Base-by-base conservation (phyloP, 1,140 invertebrate genomes). In the Drosophila guanche region DNA sequence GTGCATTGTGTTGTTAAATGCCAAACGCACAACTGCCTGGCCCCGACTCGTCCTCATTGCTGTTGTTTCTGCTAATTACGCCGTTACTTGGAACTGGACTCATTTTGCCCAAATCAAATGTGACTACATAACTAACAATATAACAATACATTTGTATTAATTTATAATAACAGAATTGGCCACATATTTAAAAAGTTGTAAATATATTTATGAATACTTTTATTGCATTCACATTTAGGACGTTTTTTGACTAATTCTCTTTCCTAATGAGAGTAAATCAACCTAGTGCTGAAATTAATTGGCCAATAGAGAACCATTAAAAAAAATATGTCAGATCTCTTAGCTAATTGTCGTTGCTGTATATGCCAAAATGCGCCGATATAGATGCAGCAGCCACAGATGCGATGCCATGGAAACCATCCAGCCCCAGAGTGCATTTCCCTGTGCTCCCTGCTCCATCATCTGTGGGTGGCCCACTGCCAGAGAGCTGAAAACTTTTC, bases 1-100 rank as follows among this genome's bases (percentile, higher is more conserved):
- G 22, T 25, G 47, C 72, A 73, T 76, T 85, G 76, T 79, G 79
- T 84, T 65, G 76, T 54, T 85, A 79, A 85, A 79, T 76, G 79
- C 83, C 79, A 62, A 65, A 65, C 58, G 40, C 51, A 85, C 3
- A 84, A 85, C 72, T 72, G 72, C 58, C 58, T 51, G 25, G 25
- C 55, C 20, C 14, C 27, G 27, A 7, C 1, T 2, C 29, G 14
- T 22, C 5, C 40, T 29, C 48, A 40, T 48, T 29, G 67, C 48
- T 23, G 50, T 79, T 73, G 46, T 62, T 69, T 56, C 56, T 45
- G 56, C 80, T 84, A 85, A 84, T 84, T 85, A 84, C 62, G 61
- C 85, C 67, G 79, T 73, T 85, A 76, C 61, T n/a, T n/a, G 0
- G 5, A 27, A 6, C 25, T 27, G 25, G 5, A 5, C 1, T 6